phyloP scores from a whole-genome alignment of 2,888 invertebrate species.

The Ypsolopha scabrella region DNA sequence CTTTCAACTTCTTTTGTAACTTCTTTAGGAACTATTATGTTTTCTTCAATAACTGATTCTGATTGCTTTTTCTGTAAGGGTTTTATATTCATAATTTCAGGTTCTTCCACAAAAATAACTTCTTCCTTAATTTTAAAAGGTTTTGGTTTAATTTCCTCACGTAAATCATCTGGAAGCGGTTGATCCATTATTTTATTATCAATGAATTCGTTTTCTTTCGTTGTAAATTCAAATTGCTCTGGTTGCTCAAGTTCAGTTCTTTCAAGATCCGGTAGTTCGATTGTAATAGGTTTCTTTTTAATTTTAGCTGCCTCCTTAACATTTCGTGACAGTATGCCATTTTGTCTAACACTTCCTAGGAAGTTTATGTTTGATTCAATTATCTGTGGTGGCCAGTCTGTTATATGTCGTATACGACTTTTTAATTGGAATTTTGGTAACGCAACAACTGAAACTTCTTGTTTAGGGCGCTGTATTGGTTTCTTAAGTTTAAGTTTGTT shows the following conservation, averaged over 20 bases:
- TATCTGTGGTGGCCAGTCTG: conserved; percentile 73
- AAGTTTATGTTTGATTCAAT: conserved; percentile 60
- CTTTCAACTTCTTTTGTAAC: neutral
- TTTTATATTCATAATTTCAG: neutral
- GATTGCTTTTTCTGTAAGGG: neutral
- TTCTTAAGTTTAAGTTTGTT: conserved; percentile 79
- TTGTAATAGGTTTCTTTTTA: conserved; percentile 69
- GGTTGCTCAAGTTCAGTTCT: conserved; percentile 60
- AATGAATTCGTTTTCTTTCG: neutral
- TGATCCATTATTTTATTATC: no score
- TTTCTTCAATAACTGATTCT: conserved; percentile 12
- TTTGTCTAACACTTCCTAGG: conserved; percentile 70
- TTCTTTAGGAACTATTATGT: neutral
- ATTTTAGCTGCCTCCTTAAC: conserved; percentile 76
- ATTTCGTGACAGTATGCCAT: conserved; percentile 78
- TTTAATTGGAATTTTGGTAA: conserved; percentile 79
- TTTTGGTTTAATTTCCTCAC: neutral
- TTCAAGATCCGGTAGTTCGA: conserved; percentile 57
- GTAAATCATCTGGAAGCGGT: no score
- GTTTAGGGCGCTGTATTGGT: conserved; percentile 57
- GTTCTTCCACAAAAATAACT: neutral
- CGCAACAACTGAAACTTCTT: conserved; percentile 38
- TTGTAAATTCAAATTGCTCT: conserved; percentile 14
- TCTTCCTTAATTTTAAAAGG: neutral
- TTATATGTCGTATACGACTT: conserved; percentile 74